Percentiles rank a stretch among this genome's conserved stretches.
phyloP scores from a whole-genome alignment of 2,888 invertebrate genomes.

The Ochropleura plecta region DNA sequence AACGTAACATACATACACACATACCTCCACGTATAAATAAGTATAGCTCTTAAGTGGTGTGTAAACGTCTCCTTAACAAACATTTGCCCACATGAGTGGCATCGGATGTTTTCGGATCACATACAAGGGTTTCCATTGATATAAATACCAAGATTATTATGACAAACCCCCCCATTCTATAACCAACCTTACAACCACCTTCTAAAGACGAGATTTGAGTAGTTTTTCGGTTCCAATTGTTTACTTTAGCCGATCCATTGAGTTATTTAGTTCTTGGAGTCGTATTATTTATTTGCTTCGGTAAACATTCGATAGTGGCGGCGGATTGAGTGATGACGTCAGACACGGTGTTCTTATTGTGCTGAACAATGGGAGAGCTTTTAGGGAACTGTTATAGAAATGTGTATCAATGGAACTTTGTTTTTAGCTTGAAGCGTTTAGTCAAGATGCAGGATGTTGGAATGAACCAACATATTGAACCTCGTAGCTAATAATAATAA shows the following conservation, averaged over 20 bases:
- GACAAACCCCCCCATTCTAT: constrained; percentile 23
- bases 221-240: constrained; percentile 64
- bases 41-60: constrained; percentile 40
- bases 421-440: constrained; percentile 7
- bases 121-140: constrained; percentile 83
- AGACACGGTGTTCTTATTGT: constrained; percentile 59
- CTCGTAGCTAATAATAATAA: too few species aligned
- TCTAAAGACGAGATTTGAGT: constrained; percentile 23
- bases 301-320: constrained; percentile 74
- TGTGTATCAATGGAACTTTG: constrained; percentile 37
- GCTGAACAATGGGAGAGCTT: constrained; percentile 39
- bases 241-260: constrained; percentile 79
- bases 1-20: constrained; percentile 5
- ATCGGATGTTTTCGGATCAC: constrained; percentile 85
- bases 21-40: background rate
- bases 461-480: background rate
- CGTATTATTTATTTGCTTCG: constrained; percentile 79
- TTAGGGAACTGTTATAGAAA: constrained; percentile 36
- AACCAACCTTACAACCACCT: constrained; percentile 46
- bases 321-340: constrained; percentile 74
- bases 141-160: constrained; percentile 67
- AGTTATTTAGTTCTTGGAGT: constrained; percentile 73
- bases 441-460: constrained; percentile 5
- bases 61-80: constrained; percentile 75
- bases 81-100: constrained; percentile 80